Evolutionary conservation across 2,113 vertebrate species (phyloP), one percentile per base, ranked within the genome.

Genomic region (Alosa alosa): DNA sequence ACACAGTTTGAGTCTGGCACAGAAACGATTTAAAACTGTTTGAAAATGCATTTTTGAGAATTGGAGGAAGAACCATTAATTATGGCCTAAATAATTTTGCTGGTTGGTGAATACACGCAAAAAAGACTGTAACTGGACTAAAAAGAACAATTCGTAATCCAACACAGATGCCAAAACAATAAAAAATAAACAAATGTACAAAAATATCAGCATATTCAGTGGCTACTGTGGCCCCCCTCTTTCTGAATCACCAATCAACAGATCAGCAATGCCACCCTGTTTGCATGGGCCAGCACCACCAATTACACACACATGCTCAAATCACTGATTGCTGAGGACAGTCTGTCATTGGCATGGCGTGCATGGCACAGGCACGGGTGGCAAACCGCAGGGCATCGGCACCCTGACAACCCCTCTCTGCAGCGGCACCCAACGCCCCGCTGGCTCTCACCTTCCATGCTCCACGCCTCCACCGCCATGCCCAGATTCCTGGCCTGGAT

Each of bases 401-500:
- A 13, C 31, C 10, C 31, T 36, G 13, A 17, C 72, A 31, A 78
- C 11, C 31, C 36, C 36, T 31, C 36, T 31, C n/a, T 31, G n/a
- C 64, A n/a, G 13, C 25, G 10, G 22, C 60, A 7, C 20, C 60
- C 60, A 6, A 68, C 64, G 25, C 31, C 64, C n/a, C 9, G n/a
- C 45, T 41, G 78, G 20, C 15, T 36, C 0, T 92, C 91, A 99
- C 98, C 97, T 84, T 99, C 96, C 82, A 93, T 92, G 20, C 91
- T 92, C 98, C 98, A 99, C 0, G 97, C 96, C 89, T 99, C 97
- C 82, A 99, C 94, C 0, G 97, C 96, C 96, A 99, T 99, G 85
- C 95, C 98, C 15, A 99, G 95, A 91, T 99, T 98, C 60, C 97
- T 94, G 20, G 96, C 96, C 93, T 99, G 98, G 88, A 99, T 98